phyloP scores from a whole-genome alignment of 2,888 invertebrate species.

The Aphrophora alni region DNA sequence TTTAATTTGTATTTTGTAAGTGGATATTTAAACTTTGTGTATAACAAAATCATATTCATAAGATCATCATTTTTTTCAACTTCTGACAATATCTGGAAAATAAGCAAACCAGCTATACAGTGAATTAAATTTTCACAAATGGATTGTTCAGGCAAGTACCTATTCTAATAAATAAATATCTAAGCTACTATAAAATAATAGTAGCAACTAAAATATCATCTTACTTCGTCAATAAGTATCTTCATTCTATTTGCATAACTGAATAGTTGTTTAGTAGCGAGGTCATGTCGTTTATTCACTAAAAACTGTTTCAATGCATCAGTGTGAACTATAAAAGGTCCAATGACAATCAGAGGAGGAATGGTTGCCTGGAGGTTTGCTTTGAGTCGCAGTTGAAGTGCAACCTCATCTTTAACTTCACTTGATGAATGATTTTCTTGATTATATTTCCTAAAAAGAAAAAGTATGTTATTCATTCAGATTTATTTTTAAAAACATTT shows the following conservation, averaged over 20 bases:
- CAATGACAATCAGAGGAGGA: constrained; percentile 76
- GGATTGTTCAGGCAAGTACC: no score
- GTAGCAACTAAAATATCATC: constrained; percentile 47
- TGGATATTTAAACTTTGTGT: no score
- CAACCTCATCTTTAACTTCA: constrained; percentile 75
- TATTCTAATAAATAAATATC: no score
- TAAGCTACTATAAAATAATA: no score
- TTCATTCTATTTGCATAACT: constrained; percentile 75
- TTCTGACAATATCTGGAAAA: no score
- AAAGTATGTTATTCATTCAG: constrained; percentile 26
- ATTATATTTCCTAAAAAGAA: constrained; percentile 60
- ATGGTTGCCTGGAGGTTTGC: constrained; percentile 69
- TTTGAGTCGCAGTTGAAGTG: constrained; percentile 70
- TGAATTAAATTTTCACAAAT: no score
- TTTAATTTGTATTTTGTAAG: no score
- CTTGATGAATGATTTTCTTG: constrained; percentile 68
- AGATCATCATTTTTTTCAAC: no score
- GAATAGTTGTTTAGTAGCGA: constrained; percentile 71
- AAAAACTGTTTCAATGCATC: constrained; percentile 70
- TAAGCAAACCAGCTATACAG: no score
- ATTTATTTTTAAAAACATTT: no score
- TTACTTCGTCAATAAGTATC: constrained; percentile 67
- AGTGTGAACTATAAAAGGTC: constrained; percentile 76
- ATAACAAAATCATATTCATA: no score
- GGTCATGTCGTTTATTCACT: constrained; percentile 73